phyloP scores from a whole-genome alignment of 2,888 invertebrate species.

The Heliothis peltigera region DNA sequence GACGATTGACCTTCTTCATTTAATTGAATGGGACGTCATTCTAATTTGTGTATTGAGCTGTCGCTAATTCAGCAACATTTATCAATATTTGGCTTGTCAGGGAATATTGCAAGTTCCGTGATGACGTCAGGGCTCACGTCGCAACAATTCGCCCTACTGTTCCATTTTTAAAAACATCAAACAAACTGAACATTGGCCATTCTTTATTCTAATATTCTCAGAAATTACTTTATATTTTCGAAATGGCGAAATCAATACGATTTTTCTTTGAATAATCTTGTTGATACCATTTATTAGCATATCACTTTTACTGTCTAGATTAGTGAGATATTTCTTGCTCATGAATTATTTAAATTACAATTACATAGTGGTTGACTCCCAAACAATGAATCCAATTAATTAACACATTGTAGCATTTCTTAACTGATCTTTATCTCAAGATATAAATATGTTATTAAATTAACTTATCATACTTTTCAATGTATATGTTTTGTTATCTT shows the following conservation, averaged over 20 bases:
- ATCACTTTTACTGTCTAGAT: conserved; percentile 68
- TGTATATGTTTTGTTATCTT: conserved; percentile 38
- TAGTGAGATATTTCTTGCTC: conserved; percentile 46
- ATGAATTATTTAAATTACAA: conserved; percentile 57
- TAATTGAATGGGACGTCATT: conserved; percentile 53
- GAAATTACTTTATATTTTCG: conserved; percentile 8
- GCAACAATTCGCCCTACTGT: conserved; percentile 22
- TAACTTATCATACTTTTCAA: conserved; percentile 50
- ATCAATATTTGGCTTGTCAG: conserved; percentile 37
- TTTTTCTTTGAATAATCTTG: conserved; percentile 25
- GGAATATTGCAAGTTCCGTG: conserved; percentile 51
- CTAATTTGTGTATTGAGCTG: conserved; percentile 30
- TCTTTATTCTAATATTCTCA: conserved; percentile 24
- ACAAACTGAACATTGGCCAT: conserved; percentile 29
- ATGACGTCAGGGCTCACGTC: conserved; percentile 52
- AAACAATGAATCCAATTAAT: conserved; percentile 18
- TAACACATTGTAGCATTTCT: conserved; percentile 20
- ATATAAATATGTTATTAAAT: conserved; percentile 34
- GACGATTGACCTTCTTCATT: conserved; percentile 57
- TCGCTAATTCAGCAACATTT: conserved; percentile 47
- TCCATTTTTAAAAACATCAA: conserved; percentile 52
- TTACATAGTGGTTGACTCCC: conserved; percentile 45
- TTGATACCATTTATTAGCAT: conserved; percentile 40
- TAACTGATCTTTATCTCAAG: conserved; percentile 36
- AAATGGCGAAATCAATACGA: conserved; percentile 24